Base-by-base conservation (phyloP, 1,140 invertebrate genomes). In the Bombyx mandarina region DNA sequence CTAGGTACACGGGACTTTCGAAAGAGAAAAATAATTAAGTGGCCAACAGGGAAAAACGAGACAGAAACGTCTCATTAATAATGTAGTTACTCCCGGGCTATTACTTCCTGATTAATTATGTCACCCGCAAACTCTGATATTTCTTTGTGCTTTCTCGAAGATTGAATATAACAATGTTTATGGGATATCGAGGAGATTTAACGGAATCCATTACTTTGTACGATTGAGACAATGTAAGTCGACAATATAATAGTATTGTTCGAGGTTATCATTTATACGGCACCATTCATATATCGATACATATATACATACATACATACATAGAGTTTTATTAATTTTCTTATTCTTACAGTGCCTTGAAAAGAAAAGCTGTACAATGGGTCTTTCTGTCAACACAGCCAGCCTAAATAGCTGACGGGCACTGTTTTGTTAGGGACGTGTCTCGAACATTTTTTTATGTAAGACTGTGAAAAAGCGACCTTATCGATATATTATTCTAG, bases 61-160 rank as follows among this genome's bases (percentile, higher is more conserved):
- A 67, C 52, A 35, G 47, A 48, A 50, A 62, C 62, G 62, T 50
- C 12, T 53, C 57, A 66, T 67, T 65, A 66, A 67, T 67, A 71
- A 68, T 62, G 57, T 53, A 62, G 58, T 64, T 66, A 62, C 62
- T 63, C 58, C 54, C 62, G 56, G 55, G 46, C 64, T 65, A 73
- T 73, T 73, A 65, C 59, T 67, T 63, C 60, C 65, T 70, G 67
- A 73, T 73, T 73, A 73, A 71, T 68, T 66, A 73, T 65, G 71
- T 73, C 63, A 66, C 58, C 51, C 60, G 53, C 66, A 69, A 69
- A 65, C 62, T 59, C 55, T 52, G 51, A 59, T 63, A 63, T 66
- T 63, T 62, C 65, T 60, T 71, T 54, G 12, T 22, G 53, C 53
- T 45, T 54, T 54, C 8, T 54, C 53, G 7, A 54, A 54, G 43